Percentiles rank a stretch among this genome's conserved stretches.
Evolutionary conservation across 2,113 vertebrate species (phyloP).

Genomic region (Tyrannus savana): DNA sequence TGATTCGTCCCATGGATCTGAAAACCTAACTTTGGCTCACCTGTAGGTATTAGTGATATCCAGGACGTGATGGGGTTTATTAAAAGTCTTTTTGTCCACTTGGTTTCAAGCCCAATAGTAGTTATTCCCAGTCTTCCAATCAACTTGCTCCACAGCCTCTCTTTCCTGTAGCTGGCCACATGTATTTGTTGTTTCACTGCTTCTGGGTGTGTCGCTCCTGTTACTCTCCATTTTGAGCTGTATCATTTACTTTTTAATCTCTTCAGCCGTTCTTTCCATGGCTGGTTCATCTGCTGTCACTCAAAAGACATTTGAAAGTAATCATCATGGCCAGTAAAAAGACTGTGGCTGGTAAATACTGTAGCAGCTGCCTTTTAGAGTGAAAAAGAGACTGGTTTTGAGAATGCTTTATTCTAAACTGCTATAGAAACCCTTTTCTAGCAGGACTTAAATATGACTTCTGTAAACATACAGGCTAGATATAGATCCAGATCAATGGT

Average conservation of each 20-base stretch:
- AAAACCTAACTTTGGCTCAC: neutral
- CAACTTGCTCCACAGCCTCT: neutral
- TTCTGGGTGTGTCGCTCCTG: neutral
- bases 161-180: neutral
- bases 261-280: neutral
- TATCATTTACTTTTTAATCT: neutral
- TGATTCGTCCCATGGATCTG: neutral
- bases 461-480: rapidly evolving
- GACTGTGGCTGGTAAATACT: neutral
- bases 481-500: rapidly evolving
- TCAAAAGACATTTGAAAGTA: neutral
- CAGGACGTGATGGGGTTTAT: neutral
- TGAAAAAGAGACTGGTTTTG: neutral
- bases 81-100: neutral
- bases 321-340: neutral
- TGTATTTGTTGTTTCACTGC: neutral
- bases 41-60: neutral
- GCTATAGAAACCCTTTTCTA: neutral
- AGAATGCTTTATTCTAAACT: neutral
- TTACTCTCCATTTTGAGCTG: neutral
- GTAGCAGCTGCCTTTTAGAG: neutral
- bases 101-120: neutral
- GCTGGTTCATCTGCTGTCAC: neutral
- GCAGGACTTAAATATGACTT: neutral
- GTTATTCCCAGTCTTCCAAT: neutral